Evolutionary conservation across 64 coral and sea anemone genomes (phyloP).

Genomic region (Stichodactyla helianthus): DNA sequence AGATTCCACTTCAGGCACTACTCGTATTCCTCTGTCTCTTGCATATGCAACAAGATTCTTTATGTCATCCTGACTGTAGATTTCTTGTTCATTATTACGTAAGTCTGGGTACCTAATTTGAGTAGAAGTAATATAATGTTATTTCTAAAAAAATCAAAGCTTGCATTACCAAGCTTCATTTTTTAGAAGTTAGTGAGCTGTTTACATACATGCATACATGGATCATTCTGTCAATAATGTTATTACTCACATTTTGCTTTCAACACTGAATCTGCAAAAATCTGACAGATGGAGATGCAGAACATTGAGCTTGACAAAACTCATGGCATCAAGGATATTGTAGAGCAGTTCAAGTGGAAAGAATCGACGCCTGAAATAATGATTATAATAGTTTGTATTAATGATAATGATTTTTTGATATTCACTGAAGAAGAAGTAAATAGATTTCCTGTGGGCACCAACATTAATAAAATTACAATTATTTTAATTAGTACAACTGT

Average conservation of each 20-base stretch:
- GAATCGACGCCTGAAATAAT: conserved; percentile 41
- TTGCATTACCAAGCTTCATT: no score
- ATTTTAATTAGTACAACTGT: no score
- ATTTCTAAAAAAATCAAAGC: no score
- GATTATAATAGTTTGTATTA: not conserved
- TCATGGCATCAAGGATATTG: conserved; percentile 79
- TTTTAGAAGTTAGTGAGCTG: no score
- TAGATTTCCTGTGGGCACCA: no score
- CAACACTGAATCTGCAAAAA: conserved; percentile 66
- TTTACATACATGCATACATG: not conserved
- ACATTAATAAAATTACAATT: no score
- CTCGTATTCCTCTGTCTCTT: conserved; percentile 68
- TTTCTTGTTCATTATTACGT: conserved; percentile 38
- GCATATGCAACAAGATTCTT: conserved; percentile 51
- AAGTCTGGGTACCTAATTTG: conserved; percentile 56
- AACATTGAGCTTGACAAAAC: conserved; percentile 70
- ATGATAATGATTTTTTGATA: not conserved
- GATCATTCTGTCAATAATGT: not conserved
- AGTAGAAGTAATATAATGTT: no score
- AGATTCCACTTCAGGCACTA: conserved; percentile 74
- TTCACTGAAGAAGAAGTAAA: no score
- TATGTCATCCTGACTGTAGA: conserved; percentile 68
- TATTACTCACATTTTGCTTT: conserved; percentile 61
- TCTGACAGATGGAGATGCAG: conserved; percentile 62
- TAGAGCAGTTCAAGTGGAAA: conserved; percentile 66